These are phyloP conservation scores for Hirtodrosophila trivittata DNA, from an alignment of 2,888 invertebrate genomes.

Conservation along the genomic window DNA sequence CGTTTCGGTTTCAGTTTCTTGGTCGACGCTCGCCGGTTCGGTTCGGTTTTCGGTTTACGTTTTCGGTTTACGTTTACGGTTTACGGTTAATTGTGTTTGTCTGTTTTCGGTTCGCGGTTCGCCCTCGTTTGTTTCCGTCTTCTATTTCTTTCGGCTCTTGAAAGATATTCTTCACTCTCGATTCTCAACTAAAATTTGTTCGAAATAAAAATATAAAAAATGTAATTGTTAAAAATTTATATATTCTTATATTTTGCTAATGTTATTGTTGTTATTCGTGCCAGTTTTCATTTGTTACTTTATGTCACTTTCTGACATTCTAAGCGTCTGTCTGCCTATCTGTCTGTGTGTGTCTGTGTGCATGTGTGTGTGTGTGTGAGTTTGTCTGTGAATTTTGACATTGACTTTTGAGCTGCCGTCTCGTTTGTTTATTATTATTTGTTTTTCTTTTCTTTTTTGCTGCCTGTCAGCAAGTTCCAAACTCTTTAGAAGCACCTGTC, in stretches of 20 bases:
- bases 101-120: constrained; percentile 21
- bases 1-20: constrained; percentile 69
- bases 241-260: constrained; percentile 20
- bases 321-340: not conserved
- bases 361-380: not conserved
- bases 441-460: constrained; percentile 3
- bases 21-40: constrained; percentile 76
- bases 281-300: constrained; percentile 6
- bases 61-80: constrained; percentile 4
- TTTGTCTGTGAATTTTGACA: constrained; percentile 14
- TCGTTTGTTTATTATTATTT: constrained; percentile 6
- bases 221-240: constrained; percentile 35
- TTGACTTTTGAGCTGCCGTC: constrained; percentile 35
- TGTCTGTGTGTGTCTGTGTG: not conserved
- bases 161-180: constrained; percentile 6
- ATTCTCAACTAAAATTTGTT: constrained; percentile 58
- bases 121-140: constrained; percentile 16
- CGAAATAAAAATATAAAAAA: constrained; percentile 14
- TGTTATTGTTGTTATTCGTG: constrained; percentile 11
- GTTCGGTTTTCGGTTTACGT: constrained; percentile 43
- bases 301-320: not conserved
- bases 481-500: constrained; percentile 6
- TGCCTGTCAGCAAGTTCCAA: constrained; percentile 15
- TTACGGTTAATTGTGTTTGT: constrained; percentile 10
- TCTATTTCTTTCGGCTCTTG: constrained; percentile 7